Evolutionary conservation across 2,113 vertebrate genomes (phyloP), one percentile per base, ranked within the genome.

Genomic region (Malurus elegans): DNA sequence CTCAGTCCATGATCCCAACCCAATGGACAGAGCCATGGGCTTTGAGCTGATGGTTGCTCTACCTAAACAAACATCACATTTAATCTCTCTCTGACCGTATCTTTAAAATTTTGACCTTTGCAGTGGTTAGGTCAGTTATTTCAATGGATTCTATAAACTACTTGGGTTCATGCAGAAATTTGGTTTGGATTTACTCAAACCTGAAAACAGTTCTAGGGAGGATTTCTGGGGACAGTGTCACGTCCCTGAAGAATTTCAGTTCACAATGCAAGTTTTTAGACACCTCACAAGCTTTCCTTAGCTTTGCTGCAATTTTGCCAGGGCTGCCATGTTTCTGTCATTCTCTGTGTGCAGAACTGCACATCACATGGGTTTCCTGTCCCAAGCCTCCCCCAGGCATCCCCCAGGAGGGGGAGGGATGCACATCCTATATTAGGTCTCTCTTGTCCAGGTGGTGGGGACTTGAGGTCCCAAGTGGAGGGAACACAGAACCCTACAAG

Each of bases 1-100:
- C 44, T 15, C 0, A 0, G 6, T 19, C 15, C 36, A 29, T 29
- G 45, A 60, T 51, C 45, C 15, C 36, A 82, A 42, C 4, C 6
- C 4, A 60, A 4, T 3, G 25, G 36, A 70, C 66, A 53, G 66
- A 51, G 20, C 25, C 0, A 0, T 31, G 45, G 31, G 1, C 36
- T 61, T 61, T 61, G 36, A 51, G 34, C 7, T 34, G 16, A 26
- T 44, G 56, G 19, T 3, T 51, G 19, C 4, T 19, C 20, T 6
- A 7, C 26, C 20, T 36, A 45, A 53, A 44, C 47, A 44, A 47
- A 38, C 11, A 18, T 9, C 32, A 32, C 5, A 18, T 26, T 1
- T 9, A 51, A 34, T 70, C 36, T 29, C 18, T 58, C 26, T 57
- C 38, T 79, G n/a, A 57, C 5, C 0, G 1, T 2, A 17, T 32